A percentile compares a stretch with the other conserved stretches of the same genome.
These are phyloP conservation scores for Phyllostomus discolor DNA, from an alignment of 2,113 vertebrate species.

Conservation along the genomic window DNA sequence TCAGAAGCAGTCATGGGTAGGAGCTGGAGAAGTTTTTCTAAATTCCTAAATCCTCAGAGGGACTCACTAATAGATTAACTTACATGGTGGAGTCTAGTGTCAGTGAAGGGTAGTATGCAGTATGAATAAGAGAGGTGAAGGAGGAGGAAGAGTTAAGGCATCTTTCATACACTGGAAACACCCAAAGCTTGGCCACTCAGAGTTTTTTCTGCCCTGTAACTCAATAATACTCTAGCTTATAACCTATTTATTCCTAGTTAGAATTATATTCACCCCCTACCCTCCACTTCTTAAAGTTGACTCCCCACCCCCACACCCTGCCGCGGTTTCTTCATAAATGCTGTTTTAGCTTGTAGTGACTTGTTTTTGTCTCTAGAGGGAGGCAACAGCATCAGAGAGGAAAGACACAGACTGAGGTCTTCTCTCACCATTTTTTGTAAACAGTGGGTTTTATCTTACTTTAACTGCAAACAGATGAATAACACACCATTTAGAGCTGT, in stretches of 20 bases:
- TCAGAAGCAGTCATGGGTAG: neutral
- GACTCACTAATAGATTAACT: neutral
- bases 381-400: conserved; percentile 19
- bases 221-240: neutral
- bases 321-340: neutral
- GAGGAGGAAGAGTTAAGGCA: neutral
- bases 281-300: neutral
- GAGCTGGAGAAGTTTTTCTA: neutral
- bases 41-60: neutral
- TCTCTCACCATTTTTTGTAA: neutral
- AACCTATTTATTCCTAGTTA: neutral
- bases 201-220: neutral
- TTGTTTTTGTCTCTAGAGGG: conserved; percentile 62
- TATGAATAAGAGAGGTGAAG: neutral
- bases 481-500: neutral
- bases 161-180: neutral
- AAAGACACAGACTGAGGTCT: neutral
- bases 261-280: neutral
- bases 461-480: neutral
- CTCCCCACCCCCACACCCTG: neutral
- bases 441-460: conserved; percentile 3
- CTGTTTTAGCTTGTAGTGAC: conserved; percentile 36
- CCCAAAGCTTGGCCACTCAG: neutral
- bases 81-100: neutral
- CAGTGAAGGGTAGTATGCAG: neutral